Evolutionary conservation across 2,888 invertebrate species (phyloP), one percentile per base, ranked within the genome.

Genomic region (Nemotelus pantherinus): DNA sequence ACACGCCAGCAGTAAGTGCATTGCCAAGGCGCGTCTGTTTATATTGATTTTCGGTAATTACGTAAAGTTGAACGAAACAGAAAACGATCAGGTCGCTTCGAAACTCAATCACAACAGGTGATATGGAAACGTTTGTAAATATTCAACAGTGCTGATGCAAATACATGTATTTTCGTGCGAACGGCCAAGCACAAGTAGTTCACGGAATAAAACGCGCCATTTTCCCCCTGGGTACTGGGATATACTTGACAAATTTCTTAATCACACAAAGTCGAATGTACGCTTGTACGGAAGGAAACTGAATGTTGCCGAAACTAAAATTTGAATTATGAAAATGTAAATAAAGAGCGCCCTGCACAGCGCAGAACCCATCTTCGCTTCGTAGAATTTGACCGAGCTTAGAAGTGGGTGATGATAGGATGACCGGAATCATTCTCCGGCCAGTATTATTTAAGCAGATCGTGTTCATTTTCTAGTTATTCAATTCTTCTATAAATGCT

Each of bases 11-110:
- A 25, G 25, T 25, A 48, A 68, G 57, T 60, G 72, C 57, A 70
- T 9, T 9, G 50, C 39, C 45, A n/a, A 53, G 53, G 67, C 78
- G 78, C 78, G 77, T 79, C 77, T 79, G 58, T 79, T 75, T 75
- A 25, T 77, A 79, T 79, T 79, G 79, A 79, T 79, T 25, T 25
- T 70, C 48, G 75, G 55, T 75, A 79, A 79, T 79, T 79, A 79
- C 79, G 79, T 79, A 79, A 79, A 79, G 75, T 74, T 71, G 43
- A 50, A 2, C 48, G 39, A 25, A 39, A 50, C 65, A 50, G 44
- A 3, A 45, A 48, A 45, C 48, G 3, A 47, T 43, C 58, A 45
- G 9, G 25, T 4, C 48, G 25, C 55, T 25, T n/a, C 9, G n/a
- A 43, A 43, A 58, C 41, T 25, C 58, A 60, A 43, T 55, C 63